These are phyloP conservation scores for Aspidoscelis tigris DNA, from an alignment of 2,113 vertebrate species.

Conservation along the genomic window DNA sequence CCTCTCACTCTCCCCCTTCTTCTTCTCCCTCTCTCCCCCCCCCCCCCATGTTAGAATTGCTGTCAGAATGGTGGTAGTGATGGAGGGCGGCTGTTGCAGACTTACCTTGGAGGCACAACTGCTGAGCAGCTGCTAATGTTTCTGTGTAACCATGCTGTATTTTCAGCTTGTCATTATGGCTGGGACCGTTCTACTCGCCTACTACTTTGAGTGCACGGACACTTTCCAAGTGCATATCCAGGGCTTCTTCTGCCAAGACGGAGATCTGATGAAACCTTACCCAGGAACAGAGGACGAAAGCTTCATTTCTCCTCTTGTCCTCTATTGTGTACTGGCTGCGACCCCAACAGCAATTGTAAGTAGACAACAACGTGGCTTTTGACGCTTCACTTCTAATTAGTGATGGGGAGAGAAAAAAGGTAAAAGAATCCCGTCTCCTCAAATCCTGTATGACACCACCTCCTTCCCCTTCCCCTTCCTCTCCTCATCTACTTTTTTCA, in stretches of 20 bases:
- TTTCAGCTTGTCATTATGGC: conserved; percentile 99
- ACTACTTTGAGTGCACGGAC: conserved; percentile 98
- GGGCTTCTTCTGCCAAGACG: conserved; percentile 98
- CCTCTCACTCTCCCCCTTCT: no score
- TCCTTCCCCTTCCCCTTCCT: no score
- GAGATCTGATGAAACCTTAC: conserved; percentile 96
- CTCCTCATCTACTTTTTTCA: conserved; percentile 33
- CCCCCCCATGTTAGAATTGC: conserved; percentile 38
- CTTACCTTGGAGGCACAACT: conserved; percentile 57
- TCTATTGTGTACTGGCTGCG: conserved; percentile 94
- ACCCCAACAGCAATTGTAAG: conserved; percentile 93
- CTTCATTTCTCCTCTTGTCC: conserved; percentile 93
- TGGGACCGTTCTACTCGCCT: conserved; percentile 93
- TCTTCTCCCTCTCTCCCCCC: no score
- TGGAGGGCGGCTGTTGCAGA: conserved; percentile 60
- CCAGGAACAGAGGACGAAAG: conserved; percentile 93
- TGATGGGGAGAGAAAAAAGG: conserved; percentile 3
- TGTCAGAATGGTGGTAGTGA: conserved; percentile 40
- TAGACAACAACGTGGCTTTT: conserved; percentile 62
- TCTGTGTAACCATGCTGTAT: conserved; percentile 83
- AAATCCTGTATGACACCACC: neutral
- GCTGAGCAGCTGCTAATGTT: conserved; percentile 67
- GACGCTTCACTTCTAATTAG: conserved; percentile 20
- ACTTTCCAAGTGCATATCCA: conserved; percentile 95
- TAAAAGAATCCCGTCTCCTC: conserved; percentile 8